Base-by-base conservation (phyloP, 2,888 invertebrate genomes). In the Protodeltote pygarga region DNA sequence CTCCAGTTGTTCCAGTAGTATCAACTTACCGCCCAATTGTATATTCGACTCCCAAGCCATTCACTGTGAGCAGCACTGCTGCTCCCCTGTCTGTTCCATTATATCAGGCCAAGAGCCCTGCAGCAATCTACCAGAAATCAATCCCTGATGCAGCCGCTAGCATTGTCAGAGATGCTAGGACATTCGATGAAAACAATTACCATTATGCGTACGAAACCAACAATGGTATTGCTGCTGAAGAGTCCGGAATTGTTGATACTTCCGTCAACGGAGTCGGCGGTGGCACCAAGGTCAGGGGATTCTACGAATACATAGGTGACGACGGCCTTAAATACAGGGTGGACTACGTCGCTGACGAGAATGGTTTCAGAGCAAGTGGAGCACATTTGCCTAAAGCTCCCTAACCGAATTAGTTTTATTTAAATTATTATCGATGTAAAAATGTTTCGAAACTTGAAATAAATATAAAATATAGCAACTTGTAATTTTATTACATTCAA, bases 251-350 rank as follows among this genome's bases (percentile, higher is more conserved):
- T 66, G 89, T 95, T 11, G 94, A 94, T 63, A 86, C 68, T 2
- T 88, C 93, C 0, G 73, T 59, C 0, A 91, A 92, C 10, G 91
- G 67, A 29, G 46, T 52, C 9, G 68, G 89, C 1, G 94, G 93
- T 50, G 94, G 93, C 1, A 93, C 95, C 32, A 92, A 93, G 41
- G 94, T 94, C 0, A 91, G 87, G 42, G 95, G 95, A 2, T 95
- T 94, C 74, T 95, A 93, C 74, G 93, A 95, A 65, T 95, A 94
- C 74, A 93, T 95, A 0, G 95, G 94, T 1, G 94, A 94, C 35
- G 93, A 94, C 70, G 94, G 94, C 41, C 73, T 88, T 1, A 90
- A 90, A 24, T 93, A 94, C 73, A 84, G 92, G 39, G 92, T 94
- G 4, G 92, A 92, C 61, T 94, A 94, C 66, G 88, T 89, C 3